Evolutionary conservation across 2,888 invertebrate species (phyloP).

Genomic region (Oligia fasciuncula): DNA sequence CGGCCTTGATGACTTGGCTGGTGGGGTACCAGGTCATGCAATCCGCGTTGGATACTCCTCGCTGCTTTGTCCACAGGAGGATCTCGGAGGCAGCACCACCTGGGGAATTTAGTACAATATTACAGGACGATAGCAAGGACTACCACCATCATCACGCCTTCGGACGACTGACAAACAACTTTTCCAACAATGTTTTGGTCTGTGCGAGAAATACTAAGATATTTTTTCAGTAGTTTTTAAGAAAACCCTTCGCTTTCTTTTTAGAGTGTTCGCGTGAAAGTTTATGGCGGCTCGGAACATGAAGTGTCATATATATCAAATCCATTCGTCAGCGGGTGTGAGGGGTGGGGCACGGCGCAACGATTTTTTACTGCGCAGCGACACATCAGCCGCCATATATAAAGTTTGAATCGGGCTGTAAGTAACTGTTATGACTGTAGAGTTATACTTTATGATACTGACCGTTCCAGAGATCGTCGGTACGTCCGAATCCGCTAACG

Average conservation of each 20-base stretch:
- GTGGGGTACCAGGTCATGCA: conserved; percentile 77
- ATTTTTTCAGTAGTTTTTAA: not conserved
- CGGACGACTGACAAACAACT: not conserved
- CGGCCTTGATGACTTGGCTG: conserved; percentile 71
- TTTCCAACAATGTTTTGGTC: not conserved
- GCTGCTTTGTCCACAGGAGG: conserved; percentile 85
- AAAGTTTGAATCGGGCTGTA: not conserved
- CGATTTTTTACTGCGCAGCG: no score
- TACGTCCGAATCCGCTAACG: conserved; percentile 56
- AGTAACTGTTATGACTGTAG: not conserved
- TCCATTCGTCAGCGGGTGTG: no score
- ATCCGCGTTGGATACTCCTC: conserved; percentile 79
- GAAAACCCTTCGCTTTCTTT: no score
- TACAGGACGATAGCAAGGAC: not conserved
- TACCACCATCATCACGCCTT: not conserved
- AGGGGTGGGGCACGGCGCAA: no score
- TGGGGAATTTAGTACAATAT: conserved; percentile 50
- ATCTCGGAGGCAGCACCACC: conserved; percentile 81
- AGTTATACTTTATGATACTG: not conserved
- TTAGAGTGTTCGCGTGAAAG: not conserved
- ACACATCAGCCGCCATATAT: no score
- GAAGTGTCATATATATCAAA: not conserved
- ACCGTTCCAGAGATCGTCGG: conserved; percentile 55
- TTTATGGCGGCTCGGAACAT: not conserved
- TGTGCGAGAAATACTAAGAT: not conserved